Conservation (phyloP, 2,888 invertebrate genomes). For the Stegana nigrithorax region DNA sequence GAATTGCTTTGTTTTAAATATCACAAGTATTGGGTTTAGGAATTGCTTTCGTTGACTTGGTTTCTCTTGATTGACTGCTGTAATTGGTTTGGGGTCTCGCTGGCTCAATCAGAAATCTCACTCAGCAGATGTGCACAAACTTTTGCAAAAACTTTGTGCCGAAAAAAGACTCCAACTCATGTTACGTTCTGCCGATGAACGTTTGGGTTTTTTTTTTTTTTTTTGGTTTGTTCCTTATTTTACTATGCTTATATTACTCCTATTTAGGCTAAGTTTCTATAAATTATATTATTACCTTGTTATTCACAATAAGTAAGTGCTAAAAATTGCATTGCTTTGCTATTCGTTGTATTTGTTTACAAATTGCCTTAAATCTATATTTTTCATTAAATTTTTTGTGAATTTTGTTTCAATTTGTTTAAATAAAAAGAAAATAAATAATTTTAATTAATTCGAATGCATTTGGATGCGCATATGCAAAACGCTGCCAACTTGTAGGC, state of each 20-base stretch:
- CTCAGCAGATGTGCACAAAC: constrained; percentile 35
- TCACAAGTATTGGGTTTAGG: not conserved
- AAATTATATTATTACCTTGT: no score
- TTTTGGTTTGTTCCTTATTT: no score
- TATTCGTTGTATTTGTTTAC: constrained; percentile 10
- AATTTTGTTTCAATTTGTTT: constrained; percentile 19
- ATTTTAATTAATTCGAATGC: no score
- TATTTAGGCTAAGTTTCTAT: no score
- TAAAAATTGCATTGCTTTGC: constrained; percentile 5
- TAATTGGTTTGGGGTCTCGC: not conserved
- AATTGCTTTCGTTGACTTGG: not conserved
- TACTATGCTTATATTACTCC: no score
- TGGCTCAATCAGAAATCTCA: constrained; percentile 34
- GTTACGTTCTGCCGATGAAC: constrained; percentile 46
- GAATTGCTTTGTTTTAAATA: constrained; percentile 36
- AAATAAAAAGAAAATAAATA: constrained; percentile 24
- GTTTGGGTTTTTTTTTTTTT: no score
- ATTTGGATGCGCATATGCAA: no score
- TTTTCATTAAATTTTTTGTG: constrained; percentile 7
- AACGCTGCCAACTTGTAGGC: constrained; percentile 48
- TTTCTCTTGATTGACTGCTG: not conserved
- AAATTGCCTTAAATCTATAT: no score
- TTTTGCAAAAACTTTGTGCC: not conserved
- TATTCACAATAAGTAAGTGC: no score
- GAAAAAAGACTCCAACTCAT: constrained; percentile 40